A percentile compares a stretch with the other conserved stretches of the same genome.
Evolutionary conservation across 2,888 invertebrate genomes (phyloP).

Genomic region (Eupithecia subumbrata): DNA sequence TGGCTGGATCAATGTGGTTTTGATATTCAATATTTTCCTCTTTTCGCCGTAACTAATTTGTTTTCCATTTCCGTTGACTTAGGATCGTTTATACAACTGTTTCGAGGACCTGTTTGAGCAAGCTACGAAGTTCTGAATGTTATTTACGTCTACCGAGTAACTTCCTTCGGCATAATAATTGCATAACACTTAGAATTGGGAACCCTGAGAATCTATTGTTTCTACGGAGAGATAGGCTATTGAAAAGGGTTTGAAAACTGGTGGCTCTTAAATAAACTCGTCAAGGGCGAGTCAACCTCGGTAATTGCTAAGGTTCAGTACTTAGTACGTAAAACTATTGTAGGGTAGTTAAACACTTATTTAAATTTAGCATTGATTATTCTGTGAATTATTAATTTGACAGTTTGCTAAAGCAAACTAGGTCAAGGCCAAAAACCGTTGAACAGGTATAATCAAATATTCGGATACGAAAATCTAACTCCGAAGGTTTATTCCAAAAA

Average conservation of each 20-base stretch:
- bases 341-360: neutral
- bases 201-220: neutral
- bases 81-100: constrained; percentile 18
- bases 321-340: neutral
- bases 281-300: neutral
- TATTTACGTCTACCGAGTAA: constrained; percentile 6
- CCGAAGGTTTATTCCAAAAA: neutral
- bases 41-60: neutral
- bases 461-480: neutral
- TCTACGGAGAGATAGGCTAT: neutral
- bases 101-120: constrained; percentile 3
- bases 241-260: neutral
- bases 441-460: neutral
- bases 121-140: constrained; percentile 11
- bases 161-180: constrained; percentile 5
- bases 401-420: neutral
- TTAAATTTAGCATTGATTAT: neutral
- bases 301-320: neutral
- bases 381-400: neutral
- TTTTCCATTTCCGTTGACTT: constrained; percentile 10
- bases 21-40: neutral
- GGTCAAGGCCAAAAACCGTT: neutral
- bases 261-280: neutral
- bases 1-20: neutral
- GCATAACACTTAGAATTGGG: neutral